Base-by-base conservation (phyloP, 2,888 invertebrate genomes). In the Lasioglossum villosulum region DNA sequence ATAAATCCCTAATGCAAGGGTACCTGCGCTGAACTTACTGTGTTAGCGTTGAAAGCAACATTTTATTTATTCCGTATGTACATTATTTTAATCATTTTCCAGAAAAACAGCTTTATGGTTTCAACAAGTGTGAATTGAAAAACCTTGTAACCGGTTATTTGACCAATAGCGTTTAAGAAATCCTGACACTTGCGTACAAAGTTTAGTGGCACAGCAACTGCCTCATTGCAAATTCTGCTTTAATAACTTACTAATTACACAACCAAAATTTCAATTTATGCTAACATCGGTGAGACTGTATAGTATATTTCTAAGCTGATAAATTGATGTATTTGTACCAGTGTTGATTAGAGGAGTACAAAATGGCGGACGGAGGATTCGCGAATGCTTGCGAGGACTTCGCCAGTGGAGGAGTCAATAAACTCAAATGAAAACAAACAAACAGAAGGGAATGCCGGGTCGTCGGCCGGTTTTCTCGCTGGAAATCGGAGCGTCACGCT, bases 401-500 rank as follows among this genome's bases (percentile, higher is more conserved):
- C 27, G 59, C n/a, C 59, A 27, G 59, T 5, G 59, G 10, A 16
- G 66, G 66, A 45, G 48, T 34, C 45, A 30, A 63, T 19, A 48
- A 81, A n/a, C 48, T 78, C 27, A 30, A 23, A 56, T 2, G 34
- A 56, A 56, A 70, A 16, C 59, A 59, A 70, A 74, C 56, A 63
- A 73, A 63, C 71, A 37, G 45, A 73, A 48, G 16, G 59, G 59
- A 45, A 27, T 66, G 30, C 23, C 66, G 34, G 34, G 10, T 45
- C 34, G 68, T 48, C 66, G 66, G 63, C 12, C 75, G 68, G 39
- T 74, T 75, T 63, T 52, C 63, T 39, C 42, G 77, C 8, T 45
- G 48, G 63, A 66, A 83, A 82, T 81, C 68, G 72, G 48, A 78
- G 37, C 56, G 76, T 39, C 71, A 52, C 71, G 73, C 56, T 81